phyloP scores from a whole-genome alignment of 2,797 vertebrate species.

The Phylloscopus collybita region DNA sequence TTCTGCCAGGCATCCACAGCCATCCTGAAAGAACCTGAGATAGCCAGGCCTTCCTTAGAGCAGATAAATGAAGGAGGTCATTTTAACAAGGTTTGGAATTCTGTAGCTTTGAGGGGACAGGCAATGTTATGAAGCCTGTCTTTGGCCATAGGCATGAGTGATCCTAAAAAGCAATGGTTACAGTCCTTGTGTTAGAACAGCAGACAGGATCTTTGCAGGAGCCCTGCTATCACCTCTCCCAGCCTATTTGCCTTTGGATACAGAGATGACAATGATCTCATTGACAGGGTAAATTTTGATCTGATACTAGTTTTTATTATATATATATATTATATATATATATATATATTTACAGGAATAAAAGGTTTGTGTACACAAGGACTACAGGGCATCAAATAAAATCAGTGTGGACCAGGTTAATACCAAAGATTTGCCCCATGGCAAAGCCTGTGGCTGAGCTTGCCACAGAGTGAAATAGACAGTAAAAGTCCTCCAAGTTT shows the following conservation, averaged over 20 bases:
- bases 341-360: background rate
- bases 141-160: background rate
- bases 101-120: background rate
- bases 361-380: background rate
- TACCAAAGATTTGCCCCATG: background rate
- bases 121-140: background rate
- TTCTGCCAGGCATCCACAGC: background rate
- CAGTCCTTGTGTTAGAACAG: rapidly evolving
- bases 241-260: background rate
- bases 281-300: background rate
- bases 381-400: background rate
- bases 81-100: background rate
- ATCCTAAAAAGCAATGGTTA: background rate
- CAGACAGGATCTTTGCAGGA: background rate
- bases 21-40: background rate
- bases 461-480: background rate
- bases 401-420: background rate
- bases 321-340: too few relatives aligned
- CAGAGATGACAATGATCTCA: background rate
- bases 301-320: background rate
- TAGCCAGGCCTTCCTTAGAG: background rate
- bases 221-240: background rate
- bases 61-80: background rate
- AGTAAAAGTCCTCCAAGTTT: background rate
- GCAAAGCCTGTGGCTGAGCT: background rate